A percentile compares a stretch with the other conserved stretches of the same genome.
Conservation (phyloP, 2,113 vertebrate species). For the Ceyx margarethae region DNA sequence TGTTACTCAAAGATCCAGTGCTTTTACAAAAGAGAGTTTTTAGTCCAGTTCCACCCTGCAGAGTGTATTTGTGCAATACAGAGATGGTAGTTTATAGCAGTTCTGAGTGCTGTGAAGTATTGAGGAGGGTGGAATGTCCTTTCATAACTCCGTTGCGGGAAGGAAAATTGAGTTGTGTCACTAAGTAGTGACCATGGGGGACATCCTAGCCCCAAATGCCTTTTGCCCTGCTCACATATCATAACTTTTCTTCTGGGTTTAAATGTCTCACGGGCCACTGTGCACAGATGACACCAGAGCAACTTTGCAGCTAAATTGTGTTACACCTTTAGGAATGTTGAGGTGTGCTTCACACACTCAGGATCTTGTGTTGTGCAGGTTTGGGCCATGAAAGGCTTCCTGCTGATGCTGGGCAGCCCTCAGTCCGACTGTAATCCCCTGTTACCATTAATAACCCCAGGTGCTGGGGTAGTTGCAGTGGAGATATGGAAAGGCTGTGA, state of each 20-base stretch:
- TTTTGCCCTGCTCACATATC: neutral
- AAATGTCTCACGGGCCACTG: neutral
- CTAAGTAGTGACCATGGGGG: neutral
- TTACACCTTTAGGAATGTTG: neutral
- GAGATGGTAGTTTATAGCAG: neutral
- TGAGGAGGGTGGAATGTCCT: neutral
- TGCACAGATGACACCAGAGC: neutral
- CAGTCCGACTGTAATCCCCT: neutral
- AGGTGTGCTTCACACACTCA: neutral
- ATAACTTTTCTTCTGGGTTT: neutral
- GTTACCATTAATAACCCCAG: neutral
- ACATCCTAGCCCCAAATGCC: neutral
- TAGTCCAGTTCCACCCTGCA: neutral
- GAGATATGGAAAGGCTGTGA: neutral
- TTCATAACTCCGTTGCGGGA: neutral
- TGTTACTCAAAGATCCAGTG: neutral
- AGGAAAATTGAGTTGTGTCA: neutral
- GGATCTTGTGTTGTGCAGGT: fast-evolving
- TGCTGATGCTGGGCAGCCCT: neutral
- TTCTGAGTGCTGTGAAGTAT: neutral
- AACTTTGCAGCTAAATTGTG: neutral
- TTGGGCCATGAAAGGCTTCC: neutral
- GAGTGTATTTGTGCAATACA: neutral
- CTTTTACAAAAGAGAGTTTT: neutral
- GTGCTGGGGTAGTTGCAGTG: neutral